Base-by-base conservation (phyloP, 1,140 invertebrate species). In the Heliothis subflexa region DNA sequence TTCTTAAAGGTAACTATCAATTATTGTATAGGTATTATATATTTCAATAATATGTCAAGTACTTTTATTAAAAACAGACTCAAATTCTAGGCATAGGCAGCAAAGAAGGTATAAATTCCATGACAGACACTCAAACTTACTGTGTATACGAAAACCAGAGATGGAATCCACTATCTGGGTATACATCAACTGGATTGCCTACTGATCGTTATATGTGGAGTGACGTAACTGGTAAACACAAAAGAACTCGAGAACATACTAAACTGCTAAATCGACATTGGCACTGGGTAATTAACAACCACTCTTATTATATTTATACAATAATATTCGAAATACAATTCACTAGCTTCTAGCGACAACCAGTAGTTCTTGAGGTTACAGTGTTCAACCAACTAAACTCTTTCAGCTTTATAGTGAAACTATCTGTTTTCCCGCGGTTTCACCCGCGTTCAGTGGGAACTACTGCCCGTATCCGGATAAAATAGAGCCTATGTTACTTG, bases 141-240 rank as follows among this genome's bases (percentile, higher is more conserved):
- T 97, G 97, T 88, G 97, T 98, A 5, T 99, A 99, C 92, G 98
- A 99, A 95, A 99, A 99, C 90, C 98, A 99, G 93, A 95, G 98
- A 64, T 99, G 98, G 98, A 99, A 98, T 96, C 98, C 95, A 5
- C 95, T 99, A 0, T 97, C 97, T 78, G 98, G 98, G 16, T 99
- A 98, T 87, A 97, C 97, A 1, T 96, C 97, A 10, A 96, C 97
- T 87, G 97, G 97, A 33, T 94, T 99, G 64, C 98, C 98, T 28
- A 98, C 98, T 0, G 98, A 99, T 94, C 95, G 98, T 18, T 96
- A 97, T 81, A 97, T 97, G 96, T 99, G 98, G 98, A 98, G 97
- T 91, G 98, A 99, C 93, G 96, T 96, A 54, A 97, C 96, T 25
- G 98, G 98, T 2, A 96, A 96, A 66, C 96, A 97, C 80, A 97